A percentile compares a stretch with the other conserved stretches of the same genome.
Conservation (phyloP, 2,888 invertebrate genomes). For the Lymantria dispar region DNA sequence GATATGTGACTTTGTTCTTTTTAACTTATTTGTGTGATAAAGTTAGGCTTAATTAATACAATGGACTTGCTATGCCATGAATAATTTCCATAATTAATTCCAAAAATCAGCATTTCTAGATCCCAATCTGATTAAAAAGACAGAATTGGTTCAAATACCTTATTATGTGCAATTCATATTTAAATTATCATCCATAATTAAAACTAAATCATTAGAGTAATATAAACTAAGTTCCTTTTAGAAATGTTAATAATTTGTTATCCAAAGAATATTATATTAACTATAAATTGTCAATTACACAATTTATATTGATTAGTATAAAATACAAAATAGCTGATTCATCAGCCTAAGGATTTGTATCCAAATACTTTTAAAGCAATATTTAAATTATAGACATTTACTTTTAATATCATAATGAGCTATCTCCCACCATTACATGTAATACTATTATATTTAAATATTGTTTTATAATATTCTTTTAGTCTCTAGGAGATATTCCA, state of each 20-base stretch:
- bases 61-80: constrained; percentile 70
- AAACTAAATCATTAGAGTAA: constrained; percentile 44
- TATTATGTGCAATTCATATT: constrained; percentile 10
- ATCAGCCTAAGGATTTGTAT: constrained; percentile 49
- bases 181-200: constrained; percentile 41
- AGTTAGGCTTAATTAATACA: constrained; percentile 67
- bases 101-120: constrained; percentile 72
- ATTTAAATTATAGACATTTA: constrained; percentile 69
- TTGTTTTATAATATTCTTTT: constrained; percentile 71
- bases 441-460: constrained; percentile 74
- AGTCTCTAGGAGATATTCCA: constrained; percentile 74
- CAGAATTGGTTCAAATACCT: constrained; percentile 30
- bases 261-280: constrained; percentile 80
- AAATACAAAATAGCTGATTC: constrained; percentile 50
- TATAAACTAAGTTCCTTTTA: constrained; percentile 77
- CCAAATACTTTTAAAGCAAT: constrained; percentile 69
- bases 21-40: constrained; percentile 79
- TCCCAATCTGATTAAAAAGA: constrained; percentile 45
- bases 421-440: constrained; percentile 75
- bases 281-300: constrained; percentile 64
- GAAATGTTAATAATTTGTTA: constrained; percentile 76
- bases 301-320: constrained; percentile 66
- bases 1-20: constrained; percentile 60
- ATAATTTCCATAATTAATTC: constrained; percentile 63
- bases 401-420: constrained; percentile 57